phyloP scores from a whole-genome alignment of 2,113 vertebrate genomes.

The Pollimyrus isidori region DNA sequence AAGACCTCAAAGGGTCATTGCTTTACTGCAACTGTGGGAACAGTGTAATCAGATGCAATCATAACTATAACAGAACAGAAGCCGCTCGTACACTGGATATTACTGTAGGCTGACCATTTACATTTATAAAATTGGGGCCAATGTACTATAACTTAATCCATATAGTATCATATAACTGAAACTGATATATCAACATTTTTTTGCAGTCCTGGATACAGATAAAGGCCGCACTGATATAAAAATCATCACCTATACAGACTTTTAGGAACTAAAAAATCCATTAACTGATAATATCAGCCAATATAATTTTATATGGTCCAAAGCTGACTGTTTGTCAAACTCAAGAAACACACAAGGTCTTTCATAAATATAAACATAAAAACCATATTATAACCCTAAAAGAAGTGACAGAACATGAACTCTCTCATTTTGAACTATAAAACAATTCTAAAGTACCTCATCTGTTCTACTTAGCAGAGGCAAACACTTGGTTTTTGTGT shows the following conservation, averaged over 20 bases:
- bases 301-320: not conserved
- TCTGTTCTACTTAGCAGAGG: not conserved
- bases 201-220: not conserved
- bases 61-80: not conserved
- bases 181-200: not conserved
- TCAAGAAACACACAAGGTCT: not conserved
- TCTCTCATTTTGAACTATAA: not conserved
- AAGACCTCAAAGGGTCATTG: not conserved
- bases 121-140: not conserved
- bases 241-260: not conserved
- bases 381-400: not conserved
- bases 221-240: not conserved
- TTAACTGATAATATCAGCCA: not conserved
- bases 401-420: not conserved
- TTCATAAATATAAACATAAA: not conserved
- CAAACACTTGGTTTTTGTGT: not conserved
- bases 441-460: not conserved
- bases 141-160: not conserved
- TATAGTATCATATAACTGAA: not conserved
- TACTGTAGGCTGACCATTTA: not conserved
- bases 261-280: not conserved
- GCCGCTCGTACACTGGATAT: not conserved
- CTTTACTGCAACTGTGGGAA: not conserved
- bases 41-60: not conserved
- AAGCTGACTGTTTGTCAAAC: not conserved